Evolutionary conservation across 1,140 invertebrate genomes (phyloP), one percentile per base, ranked within the genome.

Genomic region (Scaptodrosophila lebanonensis): DNA sequence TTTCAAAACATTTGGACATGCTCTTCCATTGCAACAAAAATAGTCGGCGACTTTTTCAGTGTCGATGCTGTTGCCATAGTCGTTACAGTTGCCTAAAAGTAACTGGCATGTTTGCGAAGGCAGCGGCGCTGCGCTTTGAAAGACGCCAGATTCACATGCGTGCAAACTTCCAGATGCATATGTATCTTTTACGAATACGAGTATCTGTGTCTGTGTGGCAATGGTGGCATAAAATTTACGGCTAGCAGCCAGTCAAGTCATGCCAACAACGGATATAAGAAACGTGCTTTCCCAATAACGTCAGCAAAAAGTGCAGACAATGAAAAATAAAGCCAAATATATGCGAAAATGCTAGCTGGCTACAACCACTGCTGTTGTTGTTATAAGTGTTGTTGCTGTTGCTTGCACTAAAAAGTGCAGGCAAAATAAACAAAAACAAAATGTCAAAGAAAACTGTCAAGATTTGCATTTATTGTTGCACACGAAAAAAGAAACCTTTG

Each of bases 271-370:
- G 75, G 75, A 82, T 79, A 65, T 82, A 66, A 60, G 44, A 79
- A 83, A 79, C 75, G 75, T 79, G 75, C 76, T 82, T 70, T 79
- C 62, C 76, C 69, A 79, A 75, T 79, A 68, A 61, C 76, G 42
- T 45, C 60, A 47, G 36, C 59, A 53, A 48, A 15, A 25, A 42
- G n/a, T 51, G 64, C 69, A 62, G 49, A 79, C 75, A 79, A 82
- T 82, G 75, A 66, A 82, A 75, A 70, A 57, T 60, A 65, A 68
- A 73, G 71, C 53, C 47, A 36, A 59, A 48, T 39, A 69, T 45
- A 48, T 69, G 57, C 44, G 58, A 66, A 60, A 4, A 33, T 9
- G 43, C 32, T 20, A 60, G 32, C 50, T 44, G 9, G 33, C 25
- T 43, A 11, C 29, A 12, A 39, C 13, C 39, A 5, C 38, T 22